Base-by-base conservation (phyloP, 2,888 invertebrate genomes). In the Drosophila melanocephala region DNA sequence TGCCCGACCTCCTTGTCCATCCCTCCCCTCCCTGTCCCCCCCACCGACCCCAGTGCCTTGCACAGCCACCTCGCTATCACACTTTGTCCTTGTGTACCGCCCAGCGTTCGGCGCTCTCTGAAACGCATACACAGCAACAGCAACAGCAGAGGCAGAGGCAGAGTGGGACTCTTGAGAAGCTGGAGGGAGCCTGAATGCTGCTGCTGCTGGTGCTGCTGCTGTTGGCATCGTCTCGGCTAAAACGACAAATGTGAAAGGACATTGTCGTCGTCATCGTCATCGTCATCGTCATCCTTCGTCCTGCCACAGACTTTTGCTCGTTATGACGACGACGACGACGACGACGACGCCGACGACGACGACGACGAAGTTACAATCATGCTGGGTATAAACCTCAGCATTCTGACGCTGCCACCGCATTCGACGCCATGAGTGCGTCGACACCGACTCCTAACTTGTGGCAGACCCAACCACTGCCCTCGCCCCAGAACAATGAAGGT, bases 191-290 rank as follows among this genome's bases (percentile, higher is more conserved):
- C 51, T 52, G 61, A 44, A 26, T 28, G 60, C 42, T 37, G 57
- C n/a, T 26, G 60, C 19, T 52, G 66, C 42, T 37, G 26, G 2
- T 26, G 51, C 53, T 68, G 59, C 57, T 52, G 60, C 56, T 68
- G 79, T 60, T 72, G 78, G 73, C 84, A 67, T 81, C 88, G 90
- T 88, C 86, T 86, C 90, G 89, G 77, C 75, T 76, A 71, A 78
- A 87, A 89, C 87, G 90, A 87, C 87, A 87, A 87, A 87, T 87
- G 86, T 90, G 90, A 90, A 87, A 87, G 87, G 87, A 87, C 87
- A 87, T 90, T 87, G 90, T 90, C 87, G 87, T 90, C 87, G 77
- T 84, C 65, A 50, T 77, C 50, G 53, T 63, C 60, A 42, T 68
- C 57, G 55, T 74, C 58, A 35, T 66, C 69, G 67, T 77, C 61